These are phyloP conservation scores for Lordiphosa collinella DNA, from an alignment of 1,140 invertebrate species.

Conservation along the genomic window DNA sequence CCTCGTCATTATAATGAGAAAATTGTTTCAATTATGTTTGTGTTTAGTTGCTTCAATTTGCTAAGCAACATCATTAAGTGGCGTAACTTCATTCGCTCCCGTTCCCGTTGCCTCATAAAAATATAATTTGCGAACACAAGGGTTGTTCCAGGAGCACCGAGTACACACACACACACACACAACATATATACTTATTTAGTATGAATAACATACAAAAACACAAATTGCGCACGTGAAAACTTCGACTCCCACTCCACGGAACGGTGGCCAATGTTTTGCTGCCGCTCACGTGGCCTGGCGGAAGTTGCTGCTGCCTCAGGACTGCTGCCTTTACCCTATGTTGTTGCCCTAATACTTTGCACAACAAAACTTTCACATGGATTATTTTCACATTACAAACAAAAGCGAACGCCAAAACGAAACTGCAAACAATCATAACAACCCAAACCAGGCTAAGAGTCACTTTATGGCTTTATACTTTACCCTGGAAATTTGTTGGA, in stretches of 20 bases:
- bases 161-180: too few species aligned
- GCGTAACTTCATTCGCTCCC: not conserved
- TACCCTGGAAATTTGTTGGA: too few species aligned
- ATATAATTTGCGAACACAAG: slow-evolving; percentile 62
- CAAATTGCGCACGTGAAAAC: slow-evolving; percentile 59
- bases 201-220: slow-evolving; percentile 56
- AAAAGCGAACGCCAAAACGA: slow-evolving; percentile 48
- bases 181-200: too few species aligned
- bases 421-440: slow-evolving; percentile 51
- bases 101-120: slow-evolving; percentile 50
- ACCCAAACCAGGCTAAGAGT: slow-evolving; percentile 28
- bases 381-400: slow-evolving; percentile 74
- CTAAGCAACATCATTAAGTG: slow-evolving; percentile 77
- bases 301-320: slow-evolving; percentile 35
- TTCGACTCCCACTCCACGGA: slow-evolving; percentile 27
- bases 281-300: slow-evolving; percentile 50
- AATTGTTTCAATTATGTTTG: slow-evolving; percentile 78
- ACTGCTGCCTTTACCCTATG: not conserved
- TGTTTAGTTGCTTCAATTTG: slow-evolving; percentile 78
- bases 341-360: slow-evolving; percentile 56
- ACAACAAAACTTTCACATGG: slow-evolving; percentile 52
- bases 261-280: slow-evolving; percentile 23
- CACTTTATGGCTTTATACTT: slow-evolving; percentile 14
- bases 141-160: slow-evolving; percentile 32
- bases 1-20: slow-evolving; percentile 73